Evolutionary conservation across 2,113 vertebrate species (phyloP), one percentile per base, ranked within the genome.

Genomic region (Triplophysa rosa): DNA sequence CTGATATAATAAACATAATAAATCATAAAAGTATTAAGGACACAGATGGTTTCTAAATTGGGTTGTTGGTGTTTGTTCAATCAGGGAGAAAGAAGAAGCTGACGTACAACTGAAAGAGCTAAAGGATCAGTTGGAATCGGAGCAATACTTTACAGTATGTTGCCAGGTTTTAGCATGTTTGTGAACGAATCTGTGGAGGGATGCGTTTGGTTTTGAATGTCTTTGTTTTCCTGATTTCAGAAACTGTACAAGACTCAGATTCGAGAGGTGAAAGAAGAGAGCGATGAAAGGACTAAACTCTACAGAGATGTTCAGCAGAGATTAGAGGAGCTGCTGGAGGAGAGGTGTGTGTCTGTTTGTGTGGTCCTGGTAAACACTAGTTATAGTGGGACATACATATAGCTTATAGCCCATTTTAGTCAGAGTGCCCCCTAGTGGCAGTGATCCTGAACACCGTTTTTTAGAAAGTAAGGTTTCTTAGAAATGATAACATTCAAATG

Each of bases 191-290:
- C 11, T 59, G 37, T 58, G 33, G 29, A n/a, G 3, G 10, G n/a
- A 12, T 61, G 37, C n/a, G 19, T 23, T 40, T 33, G 12, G 19
- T 33, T 66, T 62, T 40, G 40, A 29, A 21, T 21, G 19, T 9
- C 0, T 26, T 4, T 77, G 17, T 45, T 42, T 19, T 1, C 33
- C 33, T 42, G 2, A 33, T 67, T 78, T 24, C 66, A 99, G 97
- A 98, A 96, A 13, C 92, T 99, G 17, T 99, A 99, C 88, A 99
- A 99, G 91, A 98, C 97, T 0, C 96, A 99, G 90, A 94, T 96
- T 80, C 93, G 94, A 42, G 97, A 99, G 89, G 88, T 99, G 82
- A 99, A 96, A 83, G 97, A 98, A 71, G 97, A 98, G 80, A 91
- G 92, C 86, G 94, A 96, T 63, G 96, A 98, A 83, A 98, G 92